A percentile compares a stretch with the other conserved stretches of the same genome.
Conservation (phyloP, 37 sponge, comb jelly and placozoan species). For the Mnemiopsis leidyi region DNA sequence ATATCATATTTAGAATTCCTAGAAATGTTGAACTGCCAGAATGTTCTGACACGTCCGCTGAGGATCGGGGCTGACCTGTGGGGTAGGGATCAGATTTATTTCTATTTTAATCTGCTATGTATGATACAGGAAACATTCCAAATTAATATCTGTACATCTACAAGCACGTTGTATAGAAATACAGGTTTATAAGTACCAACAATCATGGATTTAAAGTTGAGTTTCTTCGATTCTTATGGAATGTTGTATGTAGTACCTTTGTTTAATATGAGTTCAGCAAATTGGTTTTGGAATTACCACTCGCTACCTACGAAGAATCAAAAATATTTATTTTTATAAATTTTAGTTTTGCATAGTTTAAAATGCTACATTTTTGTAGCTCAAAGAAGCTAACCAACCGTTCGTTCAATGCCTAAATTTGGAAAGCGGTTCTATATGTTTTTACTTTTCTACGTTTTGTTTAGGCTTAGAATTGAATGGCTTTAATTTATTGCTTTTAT, state of each 20-base stretch:
- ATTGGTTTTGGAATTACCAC: no score
- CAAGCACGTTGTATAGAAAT: background rate
- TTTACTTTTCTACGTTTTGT: background rate
- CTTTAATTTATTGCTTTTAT: background rate
- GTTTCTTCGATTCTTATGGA: no score
- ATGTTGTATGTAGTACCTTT: no score
- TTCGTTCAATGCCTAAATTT: background rate
- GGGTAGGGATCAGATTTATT: background rate
- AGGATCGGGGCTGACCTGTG: background rate
- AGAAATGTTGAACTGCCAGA: background rate
- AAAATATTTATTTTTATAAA: background rate
- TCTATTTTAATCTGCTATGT: background rate
- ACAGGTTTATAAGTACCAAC: no score
- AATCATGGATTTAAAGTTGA: no score
- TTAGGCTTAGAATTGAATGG: background rate
- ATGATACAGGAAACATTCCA: background rate
- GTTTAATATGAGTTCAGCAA: no score
- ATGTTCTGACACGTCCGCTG: background rate
- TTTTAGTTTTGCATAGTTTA: background rate
- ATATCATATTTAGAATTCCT: conserved; percentile 60
- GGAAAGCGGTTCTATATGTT: background rate
- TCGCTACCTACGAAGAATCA: no score
- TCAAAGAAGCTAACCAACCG: background rate
- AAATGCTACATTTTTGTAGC: background rate
- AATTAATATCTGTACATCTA: background rate